Conservation (phyloP, 2,797 vertebrate species). For the Coluber constrictor region DNA sequence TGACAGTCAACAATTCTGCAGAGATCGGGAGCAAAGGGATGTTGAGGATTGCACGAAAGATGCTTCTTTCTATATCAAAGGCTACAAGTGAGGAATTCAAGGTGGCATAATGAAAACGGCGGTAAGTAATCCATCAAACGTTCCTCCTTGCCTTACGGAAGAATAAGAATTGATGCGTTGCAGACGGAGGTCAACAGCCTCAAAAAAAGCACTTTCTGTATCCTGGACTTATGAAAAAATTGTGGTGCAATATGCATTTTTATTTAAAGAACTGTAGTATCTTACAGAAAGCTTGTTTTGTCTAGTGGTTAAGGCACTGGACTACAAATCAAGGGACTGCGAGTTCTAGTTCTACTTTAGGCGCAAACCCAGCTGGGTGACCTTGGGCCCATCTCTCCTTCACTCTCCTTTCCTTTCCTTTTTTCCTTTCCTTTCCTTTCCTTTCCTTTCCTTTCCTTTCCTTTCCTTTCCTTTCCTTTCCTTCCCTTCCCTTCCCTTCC, state of each 20-base stretch:
- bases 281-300: background rate
- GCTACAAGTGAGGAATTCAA: background rate
- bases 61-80: fast-evolving
- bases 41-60: background rate
- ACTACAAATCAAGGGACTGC: background rate
- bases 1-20: constrained; percentile 36
- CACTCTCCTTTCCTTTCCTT: no score
- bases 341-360: background rate
- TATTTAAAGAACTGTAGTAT: background rate
- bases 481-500: fast-evolving
- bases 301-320: background rate
- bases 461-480: fast-evolving
- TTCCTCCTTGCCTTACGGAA: background rate
- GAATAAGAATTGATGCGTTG: background rate
- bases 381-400: background rate
- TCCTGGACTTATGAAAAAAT: constrained; percentile 12
- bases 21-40: fast-evolving
- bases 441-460: no score
- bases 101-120: background rate
- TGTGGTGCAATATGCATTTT: constrained; percentile 28
- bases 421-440: no score
- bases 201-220: background rate
- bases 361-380: background rate
- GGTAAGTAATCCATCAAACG: background rate
- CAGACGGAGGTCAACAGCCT: background rate